phyloP scores from a whole-genome alignment of 2,888 invertebrate species.

The Plebejus argus region DNA sequence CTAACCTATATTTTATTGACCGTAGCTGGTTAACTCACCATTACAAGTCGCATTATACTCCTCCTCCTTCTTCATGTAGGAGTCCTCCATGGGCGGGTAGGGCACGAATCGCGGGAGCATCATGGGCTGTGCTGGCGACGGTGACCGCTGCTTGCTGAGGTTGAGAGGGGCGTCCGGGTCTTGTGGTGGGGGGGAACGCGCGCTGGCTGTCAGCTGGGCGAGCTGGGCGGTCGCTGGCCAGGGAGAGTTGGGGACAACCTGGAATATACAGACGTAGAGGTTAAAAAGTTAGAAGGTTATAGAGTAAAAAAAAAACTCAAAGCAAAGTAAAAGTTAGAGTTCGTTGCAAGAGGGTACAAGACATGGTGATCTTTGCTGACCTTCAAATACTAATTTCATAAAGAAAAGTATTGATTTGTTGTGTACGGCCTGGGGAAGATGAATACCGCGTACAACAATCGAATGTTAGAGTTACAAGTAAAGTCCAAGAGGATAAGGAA shows the following conservation, averaged over 20 bases:
- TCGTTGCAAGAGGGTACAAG: too few species aligned
- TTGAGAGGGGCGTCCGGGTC: slow-evolving; percentile 93
- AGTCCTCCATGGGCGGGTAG: slow-evolving; percentile 72
- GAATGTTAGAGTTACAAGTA: too few species aligned
- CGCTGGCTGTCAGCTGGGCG: slow-evolving; percentile 83
- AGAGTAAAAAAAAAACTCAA: too few species aligned
- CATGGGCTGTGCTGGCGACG: slow-evolving; percentile 80
- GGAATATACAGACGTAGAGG: slow-evolving; percentile 41
- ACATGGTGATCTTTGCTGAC: too few species aligned
- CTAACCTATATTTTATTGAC: background rate
- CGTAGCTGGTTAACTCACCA: slow-evolving; percentile 51
- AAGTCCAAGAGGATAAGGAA: too few species aligned
- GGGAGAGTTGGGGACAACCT: slow-evolving; percentile 77
- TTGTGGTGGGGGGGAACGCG: slow-evolving; percentile 81
- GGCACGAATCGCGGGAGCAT: slow-evolving; percentile 77
- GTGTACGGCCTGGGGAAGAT: too few species aligned
- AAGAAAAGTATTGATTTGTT: too few species aligned
- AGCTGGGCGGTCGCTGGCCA: slow-evolving; percentile 88
- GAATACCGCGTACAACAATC: too few species aligned
- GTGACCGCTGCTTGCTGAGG: slow-evolving; percentile 91
- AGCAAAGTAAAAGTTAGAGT: too few species aligned
- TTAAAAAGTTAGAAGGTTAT: background rate
- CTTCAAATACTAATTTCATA: too few species aligned
- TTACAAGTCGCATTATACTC: slow-evolving; percentile 69
- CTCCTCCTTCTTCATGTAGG: slow-evolving; percentile 72